Evolutionary conservation across 2,888 invertebrate species (phyloP), one percentile per base, ranked within the genome.

Genomic region (Amphipoea lucens): DNA sequence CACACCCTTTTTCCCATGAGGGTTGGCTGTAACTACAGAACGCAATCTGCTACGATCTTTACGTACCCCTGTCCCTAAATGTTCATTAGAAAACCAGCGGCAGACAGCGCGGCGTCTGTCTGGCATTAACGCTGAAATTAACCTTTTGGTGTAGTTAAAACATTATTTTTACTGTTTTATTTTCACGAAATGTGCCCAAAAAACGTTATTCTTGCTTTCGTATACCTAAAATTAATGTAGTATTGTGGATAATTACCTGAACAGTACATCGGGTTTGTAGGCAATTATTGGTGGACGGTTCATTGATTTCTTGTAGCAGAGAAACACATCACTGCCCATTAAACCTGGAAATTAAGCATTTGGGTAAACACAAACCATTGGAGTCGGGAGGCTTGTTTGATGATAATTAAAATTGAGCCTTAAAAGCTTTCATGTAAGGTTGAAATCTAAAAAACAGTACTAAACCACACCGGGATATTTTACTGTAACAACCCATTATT

Each of bases 291-390:
- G 99, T 76, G 99, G 98, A 93, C 99, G 98, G 96, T 99, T 99
- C 98, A 99, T 99, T 88, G 99, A 99, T 96, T 99, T 99, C 96
- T 99, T 99, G 97, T 99, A 99, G 95, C 99, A 99, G 84, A 99
- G 97, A 96, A 98, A 99, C 36, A 99, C 99, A 96, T 99, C 99
- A 92, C 99, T 99, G 76, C 99, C 99, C 95, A 98, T 98, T 97
- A 99, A 98, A 84, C 97, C 97, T 97, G 96, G 74, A 95, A 89
- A 77, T 57, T 66, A 62, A 71, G n/a, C 20, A 79, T 60, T 29
- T 5, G 3, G 45, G 45, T 84, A 17, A 84, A 9, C 57, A 62
- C 36, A 69, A 20, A 36, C 3, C 17, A 48, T 23, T 29, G 2
- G 6, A 54, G 1, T 29, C 7, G 12, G 14, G 7, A 65, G 23